phyloP scores from a whole-genome alignment of 2,113 vertebrate species.

The Sander lucioperca region DNA sequence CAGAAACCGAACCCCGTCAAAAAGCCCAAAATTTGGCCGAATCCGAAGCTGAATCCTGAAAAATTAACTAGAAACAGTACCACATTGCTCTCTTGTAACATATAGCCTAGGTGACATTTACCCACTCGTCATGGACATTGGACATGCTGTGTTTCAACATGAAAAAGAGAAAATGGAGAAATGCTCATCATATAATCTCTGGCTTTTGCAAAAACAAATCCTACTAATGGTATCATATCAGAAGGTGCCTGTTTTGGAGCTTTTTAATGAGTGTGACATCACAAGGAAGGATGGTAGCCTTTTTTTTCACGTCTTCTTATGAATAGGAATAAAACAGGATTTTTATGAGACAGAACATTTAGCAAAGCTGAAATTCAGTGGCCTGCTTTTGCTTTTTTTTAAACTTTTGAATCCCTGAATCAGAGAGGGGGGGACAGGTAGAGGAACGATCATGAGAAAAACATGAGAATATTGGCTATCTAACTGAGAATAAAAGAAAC shows the following conservation, averaged over 20 bases:
- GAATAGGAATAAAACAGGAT: background rate
- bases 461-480: too few relatives aligned
- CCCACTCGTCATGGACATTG: background rate
- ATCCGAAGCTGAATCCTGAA: too few relatives aligned
- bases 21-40: too few relatives aligned
- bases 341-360: background rate
- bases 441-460: background rate
- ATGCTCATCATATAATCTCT: background rate
- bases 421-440: background rate
- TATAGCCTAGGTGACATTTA: background rate
- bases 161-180: background rate
- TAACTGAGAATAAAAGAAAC: background rate
- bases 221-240: constrained; percentile 1
- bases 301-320: background rate
- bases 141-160: background rate
- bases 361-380: background rate
- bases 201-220: background rate
- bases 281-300: background rate
- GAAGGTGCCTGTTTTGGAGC: background rate
- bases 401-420: background rate
- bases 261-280: background rate
- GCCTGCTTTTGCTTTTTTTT: background rate
- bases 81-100: background rate
- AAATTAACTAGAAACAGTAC: background rate
- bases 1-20: too few relatives aligned